Evolutionary conservation across 2,113 vertebrate species (phyloP).

Genomic region (Equus quagga): DNA sequence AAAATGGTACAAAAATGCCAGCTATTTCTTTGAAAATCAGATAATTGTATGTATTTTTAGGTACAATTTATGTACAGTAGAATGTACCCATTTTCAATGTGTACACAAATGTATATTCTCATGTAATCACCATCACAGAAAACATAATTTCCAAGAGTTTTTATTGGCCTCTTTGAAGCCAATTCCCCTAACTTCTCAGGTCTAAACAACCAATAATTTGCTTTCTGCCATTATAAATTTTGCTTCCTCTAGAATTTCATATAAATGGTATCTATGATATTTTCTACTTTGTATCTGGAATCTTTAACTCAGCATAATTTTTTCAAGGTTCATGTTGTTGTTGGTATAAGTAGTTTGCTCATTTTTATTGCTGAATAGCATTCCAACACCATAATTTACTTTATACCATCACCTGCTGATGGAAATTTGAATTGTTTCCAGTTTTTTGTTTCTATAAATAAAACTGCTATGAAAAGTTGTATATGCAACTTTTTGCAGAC

Average conservation of each 20-base stretch:
- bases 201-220: not conserved
- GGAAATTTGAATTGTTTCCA: not conserved
- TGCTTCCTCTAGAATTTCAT: not conserved
- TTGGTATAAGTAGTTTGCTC: not conserved
- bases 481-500: not conserved
- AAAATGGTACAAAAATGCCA: not conserved
- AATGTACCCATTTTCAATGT: not conserved
- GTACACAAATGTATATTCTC: not conserved
- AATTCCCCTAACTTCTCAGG: not conserved
- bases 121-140: not conserved
- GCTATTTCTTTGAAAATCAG: not conserved
- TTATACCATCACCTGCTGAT: not conserved
- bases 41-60: not conserved
- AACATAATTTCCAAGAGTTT: not conserved
- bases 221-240: not conserved
- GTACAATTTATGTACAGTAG: not conserved
- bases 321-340: not conserved
- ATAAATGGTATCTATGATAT: not conserved
- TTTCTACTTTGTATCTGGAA: not conserved
- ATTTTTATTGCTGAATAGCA: not conserved
- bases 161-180: not conserved
- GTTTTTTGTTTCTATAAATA: not conserved
- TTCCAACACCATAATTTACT: not conserved
- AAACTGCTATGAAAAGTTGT: not conserved
- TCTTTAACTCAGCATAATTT: not conserved